Conservation (phyloP, 2,797 vertebrate species). For the Sebastes itinus region DNA sequence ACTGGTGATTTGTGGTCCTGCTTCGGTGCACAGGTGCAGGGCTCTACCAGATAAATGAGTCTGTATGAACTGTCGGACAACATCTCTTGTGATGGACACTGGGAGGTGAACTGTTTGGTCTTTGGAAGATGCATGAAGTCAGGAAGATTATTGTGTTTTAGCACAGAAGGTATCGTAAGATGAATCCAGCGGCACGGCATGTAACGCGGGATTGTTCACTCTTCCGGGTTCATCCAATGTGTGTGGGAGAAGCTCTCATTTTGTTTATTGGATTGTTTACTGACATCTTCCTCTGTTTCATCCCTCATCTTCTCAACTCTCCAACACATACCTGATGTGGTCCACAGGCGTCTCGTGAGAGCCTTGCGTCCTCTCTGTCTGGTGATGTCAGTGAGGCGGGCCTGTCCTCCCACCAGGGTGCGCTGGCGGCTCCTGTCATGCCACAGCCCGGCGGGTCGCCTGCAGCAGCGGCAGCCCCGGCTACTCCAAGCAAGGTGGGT, state of each 20-base stretch:
- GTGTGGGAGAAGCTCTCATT: background rate
- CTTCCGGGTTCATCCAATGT: slow-evolving; percentile 1
- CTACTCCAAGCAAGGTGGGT: slow-evolving; percentile 90
- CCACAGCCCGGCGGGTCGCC: slow-evolving; percentile 83
- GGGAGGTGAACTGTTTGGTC: slow-evolving; percentile 9
- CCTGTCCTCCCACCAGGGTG: slow-evolving; percentile 87
- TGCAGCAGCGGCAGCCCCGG: slow-evolving; percentile 72
- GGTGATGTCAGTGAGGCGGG: slow-evolving; percentile 89
- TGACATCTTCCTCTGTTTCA: background rate
- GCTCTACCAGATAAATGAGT: background rate
- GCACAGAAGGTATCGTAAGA: background rate
- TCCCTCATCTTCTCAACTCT: background rate
- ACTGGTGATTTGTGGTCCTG: background rate
- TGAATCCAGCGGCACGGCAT: background rate
- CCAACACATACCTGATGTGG: background rate
- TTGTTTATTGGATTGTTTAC: background rate
- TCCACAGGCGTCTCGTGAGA: slow-evolving; percentile 83
- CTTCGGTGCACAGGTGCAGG: slow-evolving; percentile 1
- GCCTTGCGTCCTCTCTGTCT: slow-evolving; percentile 84
- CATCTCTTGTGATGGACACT: background rate
- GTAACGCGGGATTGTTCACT: background rate
- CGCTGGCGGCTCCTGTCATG: slow-evolving; percentile 87
- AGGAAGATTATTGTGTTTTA: background rate
- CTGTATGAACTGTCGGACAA: background rate
- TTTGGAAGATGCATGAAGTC: background rate